Conservation (phyloP, 2,797 vertebrate species). For the Pseudotriccus pelzelni region DNA sequence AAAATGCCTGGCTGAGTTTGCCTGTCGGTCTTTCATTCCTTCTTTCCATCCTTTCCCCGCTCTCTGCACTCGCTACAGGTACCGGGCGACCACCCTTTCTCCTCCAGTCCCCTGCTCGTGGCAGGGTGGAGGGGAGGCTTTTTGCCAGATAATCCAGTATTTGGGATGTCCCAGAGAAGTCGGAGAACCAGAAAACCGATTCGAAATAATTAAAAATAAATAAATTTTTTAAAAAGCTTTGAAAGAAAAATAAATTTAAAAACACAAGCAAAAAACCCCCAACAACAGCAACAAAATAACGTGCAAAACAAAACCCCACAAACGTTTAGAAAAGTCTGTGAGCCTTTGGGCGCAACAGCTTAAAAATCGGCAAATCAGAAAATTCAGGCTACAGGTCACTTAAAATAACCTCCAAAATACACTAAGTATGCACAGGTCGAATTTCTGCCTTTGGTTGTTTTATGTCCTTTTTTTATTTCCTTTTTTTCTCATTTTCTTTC, state of each 20-base stretch:
- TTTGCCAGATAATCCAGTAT: neutral
- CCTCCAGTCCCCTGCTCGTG: neutral
- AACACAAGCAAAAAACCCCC: too few relatives aligned
- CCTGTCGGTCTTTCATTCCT: neutral
- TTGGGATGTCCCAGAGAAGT: neutral
- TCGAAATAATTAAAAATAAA: neutral
- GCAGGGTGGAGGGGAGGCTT: rapidly evolving
- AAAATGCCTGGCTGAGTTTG: neutral
- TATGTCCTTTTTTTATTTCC: neutral
- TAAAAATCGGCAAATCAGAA: neutral
- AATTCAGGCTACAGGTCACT: neutral
- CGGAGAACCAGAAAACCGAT: neutral
- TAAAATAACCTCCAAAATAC: neutral
- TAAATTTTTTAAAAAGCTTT: too few relatives aligned
- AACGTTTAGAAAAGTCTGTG: neutral
- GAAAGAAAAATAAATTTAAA: rapidly evolving
- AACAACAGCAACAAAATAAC: too few relatives aligned
- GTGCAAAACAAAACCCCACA: rapidly evolving
- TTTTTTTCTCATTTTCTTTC: too few relatives aligned
- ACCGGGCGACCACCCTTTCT: too few relatives aligned
- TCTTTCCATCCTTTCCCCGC: too few relatives aligned
- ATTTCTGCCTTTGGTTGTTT: neutral
- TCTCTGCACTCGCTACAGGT: neutral
- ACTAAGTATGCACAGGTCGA: rapidly evolving
- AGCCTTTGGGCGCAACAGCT: neutral